A percentile compares a stretch with the other conserved stretches of the same genome.
Evolutionary conservation across 2,888 invertebrate species (phyloP).

Genomic region (Stenoptilia bipunctidactyla): DNA sequence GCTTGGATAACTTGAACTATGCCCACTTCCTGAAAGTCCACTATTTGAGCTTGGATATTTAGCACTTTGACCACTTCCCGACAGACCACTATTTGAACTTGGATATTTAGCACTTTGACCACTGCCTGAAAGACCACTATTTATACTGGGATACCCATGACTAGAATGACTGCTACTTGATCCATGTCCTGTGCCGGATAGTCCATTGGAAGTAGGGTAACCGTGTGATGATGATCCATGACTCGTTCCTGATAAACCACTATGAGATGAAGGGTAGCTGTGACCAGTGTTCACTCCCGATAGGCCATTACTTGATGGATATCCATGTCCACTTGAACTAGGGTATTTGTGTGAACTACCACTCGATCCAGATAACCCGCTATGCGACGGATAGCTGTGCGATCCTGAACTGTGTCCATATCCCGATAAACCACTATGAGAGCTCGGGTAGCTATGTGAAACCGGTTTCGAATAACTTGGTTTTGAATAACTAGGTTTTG

Average conservation of each 20-base stretch:
- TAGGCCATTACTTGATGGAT: neutral
- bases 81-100: too few relatives aligned
- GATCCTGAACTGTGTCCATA: neutral
- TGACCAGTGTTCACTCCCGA: neutral
- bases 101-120: too few relatives aligned
- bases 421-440: neutral
- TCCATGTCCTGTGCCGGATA: neutral
- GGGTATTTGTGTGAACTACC: neutral
- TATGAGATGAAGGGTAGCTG: neutral
- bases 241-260: neutral
- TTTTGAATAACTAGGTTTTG: neutral
- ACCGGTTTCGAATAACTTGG: neutral
- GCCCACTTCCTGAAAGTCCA: too few relatives aligned
- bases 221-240: neutral
- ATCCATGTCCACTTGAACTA: neutral
- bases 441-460: neutral
- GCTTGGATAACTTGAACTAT: too few relatives aligned
- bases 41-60: too few relatives aligned
- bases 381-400: neutral
- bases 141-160: too few relatives aligned
- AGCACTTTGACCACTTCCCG: too few relatives aligned
- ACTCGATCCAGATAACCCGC: neutral
- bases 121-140: too few relatives aligned
- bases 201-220: neutral
- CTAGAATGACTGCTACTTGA: too few relatives aligned